A percentile compares a stretch with the other conserved stretches of the same genome.
phyloP scores from a whole-genome alignment of 23 tunicate genomes.

The Ascidia mentula region DNA sequence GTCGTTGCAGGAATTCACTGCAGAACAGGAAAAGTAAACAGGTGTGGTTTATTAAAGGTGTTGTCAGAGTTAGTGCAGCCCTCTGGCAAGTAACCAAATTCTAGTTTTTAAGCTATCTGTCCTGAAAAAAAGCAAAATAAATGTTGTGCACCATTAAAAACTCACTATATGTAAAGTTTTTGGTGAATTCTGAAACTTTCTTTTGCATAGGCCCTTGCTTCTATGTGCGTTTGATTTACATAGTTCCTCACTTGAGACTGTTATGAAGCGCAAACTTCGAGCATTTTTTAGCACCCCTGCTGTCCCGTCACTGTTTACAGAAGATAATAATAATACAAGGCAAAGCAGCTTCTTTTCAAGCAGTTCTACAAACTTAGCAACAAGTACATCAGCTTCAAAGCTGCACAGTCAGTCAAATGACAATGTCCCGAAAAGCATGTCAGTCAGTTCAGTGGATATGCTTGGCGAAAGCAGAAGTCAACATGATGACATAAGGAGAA shows the following conservation, averaged over 20 bases:
- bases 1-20: no score
- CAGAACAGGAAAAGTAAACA: constrained; percentile 4
- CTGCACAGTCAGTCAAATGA: background rate
- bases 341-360: background rate
- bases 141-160: background rate
- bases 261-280: background rate
- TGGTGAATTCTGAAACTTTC: background rate
- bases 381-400: background rate
- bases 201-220: background rate
- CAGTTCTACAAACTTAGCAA: background rate
- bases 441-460: background rate
- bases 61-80: background rate
- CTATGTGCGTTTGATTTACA: no score
- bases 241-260: no score
- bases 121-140: background rate
- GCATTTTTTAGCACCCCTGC: background rate
- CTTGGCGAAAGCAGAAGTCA: background rate
- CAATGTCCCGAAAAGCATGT: background rate
- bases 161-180: no score
- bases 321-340: background rate
- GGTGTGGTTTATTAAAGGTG: background rate
- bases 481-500: constrained; percentile 42
- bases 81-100: background rate
- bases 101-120: no score
- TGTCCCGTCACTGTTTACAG: background rate